phyloP scores from a whole-genome alignment of 2,113 vertebrate genomes.

The Cygnus atratus region DNA sequence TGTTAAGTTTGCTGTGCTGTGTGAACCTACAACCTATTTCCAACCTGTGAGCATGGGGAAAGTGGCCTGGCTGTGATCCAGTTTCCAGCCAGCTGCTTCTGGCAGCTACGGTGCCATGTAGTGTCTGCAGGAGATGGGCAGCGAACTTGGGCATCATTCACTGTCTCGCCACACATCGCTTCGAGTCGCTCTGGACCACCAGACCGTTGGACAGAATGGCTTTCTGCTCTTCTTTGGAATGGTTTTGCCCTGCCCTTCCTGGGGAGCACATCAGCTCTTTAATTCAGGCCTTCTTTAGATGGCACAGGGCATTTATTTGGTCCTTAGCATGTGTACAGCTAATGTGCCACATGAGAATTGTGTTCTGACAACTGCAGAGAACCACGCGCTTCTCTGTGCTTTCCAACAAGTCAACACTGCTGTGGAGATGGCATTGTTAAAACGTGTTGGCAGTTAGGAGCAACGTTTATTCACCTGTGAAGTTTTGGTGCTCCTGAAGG shows the following conservation, averaged over 20 bases:
- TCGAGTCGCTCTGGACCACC: rapidly evolving
- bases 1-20: neutral
- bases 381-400: neutral
- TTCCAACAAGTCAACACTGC: neutral
- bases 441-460: neutral
- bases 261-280: neutral
- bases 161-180: neutral
- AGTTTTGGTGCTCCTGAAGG: neutral
- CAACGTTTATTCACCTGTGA: neutral
- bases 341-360: neutral
- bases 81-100: neutral
- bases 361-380: neutral
- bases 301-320: neutral
- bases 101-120: neutral
- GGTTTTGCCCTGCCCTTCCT: neutral
- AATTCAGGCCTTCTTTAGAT: neutral
- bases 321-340: neutral
- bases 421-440: rapidly evolving
- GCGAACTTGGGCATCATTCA: no score
- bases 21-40: neutral
- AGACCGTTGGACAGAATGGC: neutral
- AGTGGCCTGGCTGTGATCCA: neutral
- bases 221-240: neutral
- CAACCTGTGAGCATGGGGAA: neutral
- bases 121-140: neutral